Evolutionary conservation across 2,797 vertebrate genomes (phyloP), one percentile per base, ranked within the genome.

Genomic region (Pangasius djambal): DNA sequence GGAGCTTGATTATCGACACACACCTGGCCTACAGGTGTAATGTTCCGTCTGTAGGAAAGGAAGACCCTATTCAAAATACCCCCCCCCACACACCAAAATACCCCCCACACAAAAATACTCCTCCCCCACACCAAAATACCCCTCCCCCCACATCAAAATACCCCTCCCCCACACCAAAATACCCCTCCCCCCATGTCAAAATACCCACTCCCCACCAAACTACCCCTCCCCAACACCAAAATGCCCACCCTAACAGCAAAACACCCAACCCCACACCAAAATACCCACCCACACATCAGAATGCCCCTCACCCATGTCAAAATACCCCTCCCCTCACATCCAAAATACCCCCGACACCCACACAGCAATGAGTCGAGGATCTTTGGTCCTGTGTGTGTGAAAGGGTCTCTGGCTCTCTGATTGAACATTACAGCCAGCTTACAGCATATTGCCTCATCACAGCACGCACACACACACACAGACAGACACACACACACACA

Each of bases 391-490:
- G 28, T 74, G 72, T 74, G 48, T 84, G 82, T 67, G 44, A 84
- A 84, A 84, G 82, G 63, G 82, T 67, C 69, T 70, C 57, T 84
- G 74, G 85, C 69, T 89, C 69, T 65, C 79, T 83, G 85, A 87
- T 75, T 83, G 70, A 89, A 87, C 83, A 88, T 92, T 92, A 88
- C 91, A 87, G 89, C 78, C 85, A 87, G 78, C 88, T 92, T 92
- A 87, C 91, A 92, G 87, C 89, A 90, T 92, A 90, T 92, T 92
- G 91, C 91, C 91, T 92, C 91, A 92, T 90, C 89, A 79, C 86
- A n/a, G 40, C 61, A n/a, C 82, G 25, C 61, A 88, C 84, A 63
- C 75, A 63, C 63, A 88, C 74, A 78, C 83, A 77, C 83, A 75
- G 88, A 75, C 15, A 55, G 50, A 79, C 77, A 74, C 57, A 88